These are phyloP conservation scores for Parnassius apollo DNA, from an alignment of 2,888 invertebrate genomes.

Conservation along the genomic window DNA sequence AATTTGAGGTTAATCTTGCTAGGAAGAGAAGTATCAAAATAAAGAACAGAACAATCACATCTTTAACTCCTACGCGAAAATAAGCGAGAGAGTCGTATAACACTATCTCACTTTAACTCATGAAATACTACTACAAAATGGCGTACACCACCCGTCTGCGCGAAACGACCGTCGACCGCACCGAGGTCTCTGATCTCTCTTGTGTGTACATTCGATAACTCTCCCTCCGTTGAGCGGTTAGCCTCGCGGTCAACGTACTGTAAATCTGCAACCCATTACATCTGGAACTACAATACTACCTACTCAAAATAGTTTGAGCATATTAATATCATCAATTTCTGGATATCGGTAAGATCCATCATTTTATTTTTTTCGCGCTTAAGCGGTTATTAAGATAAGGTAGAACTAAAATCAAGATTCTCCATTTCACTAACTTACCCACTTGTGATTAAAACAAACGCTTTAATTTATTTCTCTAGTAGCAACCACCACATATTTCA, in stretches of 20 bases:
- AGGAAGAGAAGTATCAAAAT: no score
- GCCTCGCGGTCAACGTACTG: slow-evolving; percentile 35
- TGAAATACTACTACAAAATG: slow-evolving; percentile 61
- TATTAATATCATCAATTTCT: slow-evolving; percentile 15
- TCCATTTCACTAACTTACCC: not conserved
- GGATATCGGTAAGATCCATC: slow-evolving; percentile 31
- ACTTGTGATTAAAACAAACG: not conserved
- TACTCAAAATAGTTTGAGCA: not conserved
- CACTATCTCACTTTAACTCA: slow-evolving; percentile 52
- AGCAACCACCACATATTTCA: not conserved
- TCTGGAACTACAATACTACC: slow-evolving; percentile 20
- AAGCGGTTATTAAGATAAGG: no score
- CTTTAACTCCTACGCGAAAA: not conserved
- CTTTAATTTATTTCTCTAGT: not conserved
- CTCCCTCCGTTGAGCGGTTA: slow-evolving; percentile 47
- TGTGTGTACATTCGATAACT: slow-evolving; percentile 43
- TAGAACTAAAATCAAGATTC: no score
- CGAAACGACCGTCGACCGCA: slow-evolving; percentile 33
- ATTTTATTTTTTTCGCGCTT: no score
- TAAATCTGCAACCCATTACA: slow-evolving; percentile 29
- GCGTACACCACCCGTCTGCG: slow-evolving; percentile 43
- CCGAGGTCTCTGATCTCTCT: not conserved
- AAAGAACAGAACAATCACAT: no score
- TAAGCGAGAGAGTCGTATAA: slow-evolving; percentile 26
- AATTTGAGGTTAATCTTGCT: no score